Percentiles rank a stretch among this genome's conserved stretches.
phyloP scores from a whole-genome alignment of 2,113 vertebrate species.

The Piaya cayana region DNA sequence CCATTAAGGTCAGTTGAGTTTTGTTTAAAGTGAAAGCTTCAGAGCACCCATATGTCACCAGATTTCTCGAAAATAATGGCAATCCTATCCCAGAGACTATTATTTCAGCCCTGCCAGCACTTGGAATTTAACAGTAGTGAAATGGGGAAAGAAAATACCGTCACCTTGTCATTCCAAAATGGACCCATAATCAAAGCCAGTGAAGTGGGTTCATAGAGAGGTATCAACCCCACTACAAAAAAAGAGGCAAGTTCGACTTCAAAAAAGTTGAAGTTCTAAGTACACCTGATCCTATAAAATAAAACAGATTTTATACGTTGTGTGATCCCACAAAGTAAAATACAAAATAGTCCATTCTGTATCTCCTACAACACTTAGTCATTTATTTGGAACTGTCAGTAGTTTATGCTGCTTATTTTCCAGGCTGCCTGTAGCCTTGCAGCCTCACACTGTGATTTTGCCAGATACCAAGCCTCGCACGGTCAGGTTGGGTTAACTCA shows the following conservation, averaged over 20 bases:
- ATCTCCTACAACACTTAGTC: background rate
- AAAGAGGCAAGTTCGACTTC: background rate
- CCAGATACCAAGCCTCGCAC: background rate
- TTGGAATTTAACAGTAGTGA: background rate
- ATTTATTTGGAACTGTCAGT: background rate
- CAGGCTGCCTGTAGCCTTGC: background rate
- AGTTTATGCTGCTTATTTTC: background rate
- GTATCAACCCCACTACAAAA: background rate
- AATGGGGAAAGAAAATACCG: background rate
- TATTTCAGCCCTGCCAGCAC: constrained; percentile 16
- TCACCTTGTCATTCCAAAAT: constrained; percentile 8
- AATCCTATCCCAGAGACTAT: background rate
- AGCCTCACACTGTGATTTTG: background rate
- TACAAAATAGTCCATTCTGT: background rate
- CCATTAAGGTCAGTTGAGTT: background rate
- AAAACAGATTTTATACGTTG: background rate
- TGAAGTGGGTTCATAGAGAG: background rate
- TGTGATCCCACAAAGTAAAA: background rate
- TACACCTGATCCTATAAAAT: background rate
- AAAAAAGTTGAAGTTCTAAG: background rate
- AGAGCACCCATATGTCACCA: background rate
- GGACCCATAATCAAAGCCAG: background rate
- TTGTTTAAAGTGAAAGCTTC: constrained; percentile 11
- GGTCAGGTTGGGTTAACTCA: background rate
- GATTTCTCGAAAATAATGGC: constrained; percentile 13